A percentile compares a stretch with the other conserved stretches of the same genome.
phyloP scores from a whole-genome alignment of 92 coral and sea anemone genomes.

The Galaxea fascicularis region DNA sequence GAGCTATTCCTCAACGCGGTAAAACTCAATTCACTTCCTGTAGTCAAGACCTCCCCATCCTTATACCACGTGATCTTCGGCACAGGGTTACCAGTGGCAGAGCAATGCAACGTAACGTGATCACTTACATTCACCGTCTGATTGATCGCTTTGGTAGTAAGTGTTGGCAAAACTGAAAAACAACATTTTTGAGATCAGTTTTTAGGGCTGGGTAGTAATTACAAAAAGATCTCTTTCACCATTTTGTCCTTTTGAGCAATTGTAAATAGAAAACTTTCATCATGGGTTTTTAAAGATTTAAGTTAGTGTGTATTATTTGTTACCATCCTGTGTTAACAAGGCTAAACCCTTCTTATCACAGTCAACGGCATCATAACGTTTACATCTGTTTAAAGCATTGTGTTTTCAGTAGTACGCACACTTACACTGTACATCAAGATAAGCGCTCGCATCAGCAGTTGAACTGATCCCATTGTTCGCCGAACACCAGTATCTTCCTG shows the following conservation, averaged over 20 bases:
- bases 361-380: too few relatives aligned
- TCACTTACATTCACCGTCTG: background rate
- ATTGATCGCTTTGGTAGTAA: background rate
- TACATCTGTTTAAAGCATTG: too few relatives aligned
- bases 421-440: constrained; percentile 34
- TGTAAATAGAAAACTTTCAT: too few relatives aligned
- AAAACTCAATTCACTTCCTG: background rate
- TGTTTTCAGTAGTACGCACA: background rate
- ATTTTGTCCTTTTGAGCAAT: too few relatives aligned
- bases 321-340: too few relatives aligned
- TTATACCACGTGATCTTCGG: constrained; percentile 9
- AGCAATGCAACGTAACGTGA: background rate
- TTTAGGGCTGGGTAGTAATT: too few relatives aligned
- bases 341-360: too few relatives aligned
- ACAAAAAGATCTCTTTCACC: too few relatives aligned
- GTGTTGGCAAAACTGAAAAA: background rate
- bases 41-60: background rate
- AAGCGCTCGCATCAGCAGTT: constrained; percentile 13
- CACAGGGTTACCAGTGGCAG: constrained; percentile 15
- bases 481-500: constrained; percentile 15
- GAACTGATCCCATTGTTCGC: constrained; percentile 13
- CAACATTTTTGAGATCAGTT: background rate
- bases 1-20: background rate
- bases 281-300: too few relatives aligned
- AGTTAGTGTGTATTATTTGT: too few relatives aligned